A percentile compares a stretch with the other conserved stretches of the same genome.
These are phyloP conservation scores for Colossoma macropomum DNA, from an alignment of 2,113 vertebrate genomes.

Conservation along the genomic window DNA sequence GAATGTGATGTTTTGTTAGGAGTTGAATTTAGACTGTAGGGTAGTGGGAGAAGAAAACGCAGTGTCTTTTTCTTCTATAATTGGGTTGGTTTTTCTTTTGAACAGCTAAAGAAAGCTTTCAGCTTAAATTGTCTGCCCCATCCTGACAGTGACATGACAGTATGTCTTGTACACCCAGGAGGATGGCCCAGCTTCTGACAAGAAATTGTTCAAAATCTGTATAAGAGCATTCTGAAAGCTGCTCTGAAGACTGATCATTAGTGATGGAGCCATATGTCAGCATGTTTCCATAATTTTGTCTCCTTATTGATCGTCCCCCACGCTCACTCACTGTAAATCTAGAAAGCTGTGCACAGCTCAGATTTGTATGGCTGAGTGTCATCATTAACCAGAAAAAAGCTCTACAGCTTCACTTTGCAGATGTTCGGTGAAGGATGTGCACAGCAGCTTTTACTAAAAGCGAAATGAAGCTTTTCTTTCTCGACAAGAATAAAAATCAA, in stretches of 20 bases:
- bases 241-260: not conserved
- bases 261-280: not conserved
- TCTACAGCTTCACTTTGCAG: too few species aligned
- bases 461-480: too few species aligned
- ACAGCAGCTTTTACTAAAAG: too few species aligned
- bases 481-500: too few species aligned
- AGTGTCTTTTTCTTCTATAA: too few species aligned
- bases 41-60: too few species aligned
- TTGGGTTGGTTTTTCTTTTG: not conserved
- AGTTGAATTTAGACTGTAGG: too few species aligned
- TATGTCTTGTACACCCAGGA: not conserved
- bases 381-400: too few species aligned
- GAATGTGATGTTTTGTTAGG: too few species aligned
- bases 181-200: not conserved
- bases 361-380: too few species aligned
- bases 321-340: too few species aligned
- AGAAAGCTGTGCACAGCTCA: not conserved
- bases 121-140: not conserved
- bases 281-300: slow-evolving; percentile 11
- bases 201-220: not conserved
- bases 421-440: too few species aligned
- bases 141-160: not conserved
- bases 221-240: not conserved
- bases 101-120: not conserved
- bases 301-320: not conserved